Evolutionary conservation across 2,113 vertebrate genomes (phyloP).

Genomic region (Nesogale talazaci): DNA sequence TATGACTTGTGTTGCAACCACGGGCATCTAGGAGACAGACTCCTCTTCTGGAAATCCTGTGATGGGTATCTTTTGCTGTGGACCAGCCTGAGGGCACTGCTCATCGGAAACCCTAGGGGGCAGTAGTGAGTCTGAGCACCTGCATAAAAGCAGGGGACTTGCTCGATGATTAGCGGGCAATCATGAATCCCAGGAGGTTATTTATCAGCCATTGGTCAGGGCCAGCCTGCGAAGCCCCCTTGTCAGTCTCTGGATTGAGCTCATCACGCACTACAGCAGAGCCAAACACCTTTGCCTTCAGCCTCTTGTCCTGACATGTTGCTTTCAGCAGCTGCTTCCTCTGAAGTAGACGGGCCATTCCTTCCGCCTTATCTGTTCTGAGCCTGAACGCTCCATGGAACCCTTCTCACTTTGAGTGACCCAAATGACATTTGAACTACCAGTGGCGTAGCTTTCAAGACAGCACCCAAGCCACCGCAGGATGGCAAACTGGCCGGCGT

Average conservation of each 20-base stretch:
- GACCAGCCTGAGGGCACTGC: constrained; percentile 88
- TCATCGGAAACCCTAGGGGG: constrained; percentile 86
- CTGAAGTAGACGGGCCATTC: no score
- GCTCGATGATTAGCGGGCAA: constrained; percentile 84
- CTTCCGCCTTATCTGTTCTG: no score
- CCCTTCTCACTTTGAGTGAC: no score
- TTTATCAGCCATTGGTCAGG: constrained; percentile 89
- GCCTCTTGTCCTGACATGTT: constrained; percentile 85
- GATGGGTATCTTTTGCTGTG: constrained; percentile 87
- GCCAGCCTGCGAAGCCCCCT: constrained; percentile 86
- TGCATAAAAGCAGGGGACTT: not conserved
- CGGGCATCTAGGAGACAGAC: constrained; percentile 92
- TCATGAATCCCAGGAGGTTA: constrained; percentile 79
- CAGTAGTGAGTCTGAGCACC: constrained; percentile 85
- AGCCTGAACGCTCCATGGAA: no score
- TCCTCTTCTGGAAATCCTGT: constrained; percentile 89
- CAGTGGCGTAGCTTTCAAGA: no score
- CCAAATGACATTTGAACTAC: no score
- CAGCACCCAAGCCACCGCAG: no score
- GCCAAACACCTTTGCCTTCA: constrained; percentile 87
- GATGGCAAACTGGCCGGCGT: no score
- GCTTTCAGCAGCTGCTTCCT: constrained; percentile 38
- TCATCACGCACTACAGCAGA: constrained; percentile 91
- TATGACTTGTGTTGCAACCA: constrained; percentile 90
- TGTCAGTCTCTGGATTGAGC: constrained; percentile 92